These are phyloP conservation scores for Lissonota sp. DNA, from an alignment of 2,888 invertebrate genomes.

Conservation along the genomic window DNA sequence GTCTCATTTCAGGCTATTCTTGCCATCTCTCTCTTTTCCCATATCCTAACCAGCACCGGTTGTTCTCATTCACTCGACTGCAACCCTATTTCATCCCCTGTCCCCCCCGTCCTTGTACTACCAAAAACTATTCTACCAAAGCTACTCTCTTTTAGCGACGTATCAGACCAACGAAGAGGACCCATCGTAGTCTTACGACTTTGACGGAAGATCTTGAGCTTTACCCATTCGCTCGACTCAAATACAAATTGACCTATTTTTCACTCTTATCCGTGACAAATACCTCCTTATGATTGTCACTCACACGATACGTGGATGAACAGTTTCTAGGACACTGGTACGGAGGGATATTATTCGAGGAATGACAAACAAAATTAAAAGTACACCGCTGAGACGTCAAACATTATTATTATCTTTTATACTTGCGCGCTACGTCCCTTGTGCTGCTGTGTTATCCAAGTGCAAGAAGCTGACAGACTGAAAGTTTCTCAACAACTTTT, in stretches of 20 bases:
- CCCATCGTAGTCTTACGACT: slow-evolving; percentile 15
- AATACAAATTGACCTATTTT: too few species aligned
- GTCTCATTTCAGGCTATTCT: slow-evolving; percentile 50
- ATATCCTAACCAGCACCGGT: slow-evolving; percentile 14
- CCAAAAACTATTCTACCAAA: slow-evolving; percentile 9
- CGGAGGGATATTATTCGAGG: slow-evolving; percentile 5
- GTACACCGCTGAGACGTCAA: slow-evolving; percentile 6
- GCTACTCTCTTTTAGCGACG: slow-evolving; percentile 30
- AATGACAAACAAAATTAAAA: slow-evolving; percentile 38
- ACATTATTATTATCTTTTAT: slow-evolving; percentile 28
- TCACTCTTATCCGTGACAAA: too few species aligned
- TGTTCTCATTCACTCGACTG: slow-evolving; percentile 35
- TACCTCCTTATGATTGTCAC: too few species aligned
- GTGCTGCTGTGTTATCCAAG: neutral
- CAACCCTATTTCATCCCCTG: slow-evolving; percentile 42
- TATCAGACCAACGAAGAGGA: neutral
- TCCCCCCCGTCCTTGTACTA: slow-evolving; percentile 27
- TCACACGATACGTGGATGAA: too few species aligned
- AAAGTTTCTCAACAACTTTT: neutral
- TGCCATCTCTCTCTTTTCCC: slow-evolving; percentile 12
- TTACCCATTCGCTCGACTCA: too few species aligned
- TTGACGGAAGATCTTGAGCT: slow-evolving; percentile 10
- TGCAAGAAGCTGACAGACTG: neutral
- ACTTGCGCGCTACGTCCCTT: neutral
- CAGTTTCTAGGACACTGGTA: neutral